phyloP scores from a whole-genome alignment of 2,888 invertebrate species.

The Metopia argyrocephala region DNA sequence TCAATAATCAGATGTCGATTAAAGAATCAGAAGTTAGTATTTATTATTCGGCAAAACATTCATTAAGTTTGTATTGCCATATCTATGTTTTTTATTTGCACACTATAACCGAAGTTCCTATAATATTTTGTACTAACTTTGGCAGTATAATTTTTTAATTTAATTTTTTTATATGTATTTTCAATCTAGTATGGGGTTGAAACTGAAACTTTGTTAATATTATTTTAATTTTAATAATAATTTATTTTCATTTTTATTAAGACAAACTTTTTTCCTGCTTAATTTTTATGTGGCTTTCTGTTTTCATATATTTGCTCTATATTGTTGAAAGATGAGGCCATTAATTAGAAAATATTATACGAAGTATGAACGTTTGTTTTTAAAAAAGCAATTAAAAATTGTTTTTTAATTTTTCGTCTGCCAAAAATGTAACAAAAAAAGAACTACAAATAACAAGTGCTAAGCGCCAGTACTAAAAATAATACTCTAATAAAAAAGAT shows the following conservation, averaged over 20 bases:
- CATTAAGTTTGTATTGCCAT: no score
- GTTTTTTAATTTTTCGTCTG: neutral
- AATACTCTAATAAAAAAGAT: constrained; percentile 19
- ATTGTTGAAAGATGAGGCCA: constrained; percentile 12
- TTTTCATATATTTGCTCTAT: neutral
- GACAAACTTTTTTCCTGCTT: neutral
- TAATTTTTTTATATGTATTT: no score
- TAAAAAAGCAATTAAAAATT: neutral
- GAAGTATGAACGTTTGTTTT: neutral
- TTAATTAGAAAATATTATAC: constrained; percentile 18
- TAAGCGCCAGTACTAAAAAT: constrained; percentile 19
- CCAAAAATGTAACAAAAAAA: neutral
- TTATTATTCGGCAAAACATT: no score
- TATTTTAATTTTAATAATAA: constrained; percentile 12
- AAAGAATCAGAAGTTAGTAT: no score
- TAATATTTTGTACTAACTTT: no score
- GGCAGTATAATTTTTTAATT: no score
- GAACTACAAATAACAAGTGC: neutral
- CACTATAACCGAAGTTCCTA: no score
- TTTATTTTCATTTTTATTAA: neutral
- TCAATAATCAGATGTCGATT: no score
- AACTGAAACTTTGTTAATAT: no score
- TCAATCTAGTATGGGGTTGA: no score
- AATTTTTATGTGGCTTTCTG: neutral
- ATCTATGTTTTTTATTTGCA: no score